Percentiles rank a stretch among this genome's conserved stretches.
Conservation (phyloP, 2,113 vertebrate genomes). For the Dryoscopus gambensis region DNA sequence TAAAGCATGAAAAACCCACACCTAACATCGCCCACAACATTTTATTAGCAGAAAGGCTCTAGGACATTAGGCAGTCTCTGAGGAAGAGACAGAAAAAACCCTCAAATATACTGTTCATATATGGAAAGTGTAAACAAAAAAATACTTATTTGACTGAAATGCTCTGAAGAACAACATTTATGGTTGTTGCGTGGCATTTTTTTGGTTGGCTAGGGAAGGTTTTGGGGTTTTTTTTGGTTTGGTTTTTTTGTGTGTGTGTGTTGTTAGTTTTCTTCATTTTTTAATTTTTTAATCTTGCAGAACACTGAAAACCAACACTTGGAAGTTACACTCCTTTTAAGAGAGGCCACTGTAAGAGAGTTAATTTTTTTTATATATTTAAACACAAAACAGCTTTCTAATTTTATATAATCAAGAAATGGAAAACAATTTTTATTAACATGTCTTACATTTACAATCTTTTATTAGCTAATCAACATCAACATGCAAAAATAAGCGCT, state of each 20-base stretch:
- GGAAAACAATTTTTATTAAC: conserved; percentile 75
- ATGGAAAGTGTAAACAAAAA: not conserved
- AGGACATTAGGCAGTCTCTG: not conserved
- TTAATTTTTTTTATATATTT: not conserved
- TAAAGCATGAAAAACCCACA: not conserved
- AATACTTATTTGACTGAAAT: not conserved
- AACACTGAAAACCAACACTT: not conserved
- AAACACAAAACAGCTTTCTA: conserved; percentile 12
- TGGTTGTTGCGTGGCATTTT: not conserved
- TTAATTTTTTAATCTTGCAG: not conserved
- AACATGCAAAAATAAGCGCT: conserved; percentile 89
- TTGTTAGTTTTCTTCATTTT: not conserved
- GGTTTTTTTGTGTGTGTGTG: not conserved
- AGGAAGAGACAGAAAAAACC: not conserved
- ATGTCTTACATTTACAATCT: conserved; percentile 85
- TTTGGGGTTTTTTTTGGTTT: not conserved
- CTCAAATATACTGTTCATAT: not conserved
- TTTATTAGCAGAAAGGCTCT: not conserved
- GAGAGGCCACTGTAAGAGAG: not conserved
- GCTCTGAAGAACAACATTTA: not conserved
- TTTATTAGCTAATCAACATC: conserved; percentile 88
- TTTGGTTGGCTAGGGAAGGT: not conserved
- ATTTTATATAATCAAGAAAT: conserved; percentile 64
- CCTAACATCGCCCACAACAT: not conserved
- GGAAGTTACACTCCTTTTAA: not conserved